Base-by-base conservation (phyloP, 2,797 vertebrate genomes). In the Dendrocincla tyrannina region DNA sequence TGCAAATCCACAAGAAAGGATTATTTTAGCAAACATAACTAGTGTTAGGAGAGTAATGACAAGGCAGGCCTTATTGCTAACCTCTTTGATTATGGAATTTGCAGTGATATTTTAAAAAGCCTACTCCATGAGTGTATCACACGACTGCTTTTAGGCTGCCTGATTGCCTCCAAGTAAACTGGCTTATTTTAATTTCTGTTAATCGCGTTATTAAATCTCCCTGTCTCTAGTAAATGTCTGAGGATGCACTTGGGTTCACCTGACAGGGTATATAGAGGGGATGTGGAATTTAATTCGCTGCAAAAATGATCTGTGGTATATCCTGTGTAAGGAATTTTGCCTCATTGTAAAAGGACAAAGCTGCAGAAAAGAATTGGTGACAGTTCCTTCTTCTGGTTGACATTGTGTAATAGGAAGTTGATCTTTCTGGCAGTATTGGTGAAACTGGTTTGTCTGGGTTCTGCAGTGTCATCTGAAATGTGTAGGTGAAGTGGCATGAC, bases 381-480 rank as follows among this genome's bases (percentile, higher is more conserved):
- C 49, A 74, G 44, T 79, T 93, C 68, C 47, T 93, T 69, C 37
- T 78, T 76, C 33, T 77, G 35, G 28, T 77, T 37, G 69, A 37
- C n/a, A 7, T 74, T 93, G 55, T 88, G 20, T 85, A 95, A 84
- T 93, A 91, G 80, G 87, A 96, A 93, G 91, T 83, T 88, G 88
- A 60, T 80, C 33, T 59, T 88, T 76, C 56, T 58, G 42, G 73
- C 58, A 64, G 66, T 66, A 25, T 67, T 74, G 64, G 70, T 85
- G 84, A 89, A 89, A 91, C 94, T 94, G 89, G 89, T 95, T 94
- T 91, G 64, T 75, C 86, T 89, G n/a, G 95, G 53, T 72, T 86
- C 58, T 93, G 74, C 42, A 64, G 6, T 85, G 89, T 83, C 82
- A 66, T 30, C 52, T 91, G 81, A 91, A 95, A 58, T 68, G 63